Evolutionary conservation across 2,888 invertebrate species (phyloP).

Genomic region (Pharmacophagus antenor): DNA sequence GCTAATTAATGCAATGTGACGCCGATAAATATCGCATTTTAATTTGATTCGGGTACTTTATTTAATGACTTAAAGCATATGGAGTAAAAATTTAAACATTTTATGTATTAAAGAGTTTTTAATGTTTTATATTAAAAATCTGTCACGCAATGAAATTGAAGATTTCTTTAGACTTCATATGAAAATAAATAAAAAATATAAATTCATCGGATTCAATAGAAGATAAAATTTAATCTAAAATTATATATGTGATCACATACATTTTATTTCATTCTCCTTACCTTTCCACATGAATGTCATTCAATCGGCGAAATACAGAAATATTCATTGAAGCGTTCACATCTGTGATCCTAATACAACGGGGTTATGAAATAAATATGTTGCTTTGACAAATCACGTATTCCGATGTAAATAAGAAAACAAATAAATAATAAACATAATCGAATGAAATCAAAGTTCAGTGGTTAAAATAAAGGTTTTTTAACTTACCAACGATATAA

Average conservation of each 20-base stretch:
- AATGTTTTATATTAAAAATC: too few relatives aligned
- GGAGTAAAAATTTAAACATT: too few relatives aligned
- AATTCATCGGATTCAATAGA: too few relatives aligned
- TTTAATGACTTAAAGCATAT: not conserved
- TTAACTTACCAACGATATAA: too few relatives aligned
- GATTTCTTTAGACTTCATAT: too few relatives aligned
- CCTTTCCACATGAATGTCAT: not conserved
- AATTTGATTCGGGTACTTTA: not conserved
- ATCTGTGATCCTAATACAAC: not conserved
- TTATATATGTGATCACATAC: too few relatives aligned
- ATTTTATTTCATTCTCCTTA: not conserved
- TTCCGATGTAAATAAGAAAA: not conserved
- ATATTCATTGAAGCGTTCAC: not conserved
- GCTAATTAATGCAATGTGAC: not conserved
- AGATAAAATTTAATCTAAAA: too few relatives aligned
- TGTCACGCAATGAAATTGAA: too few relatives aligned
- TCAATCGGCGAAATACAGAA: not conserved
- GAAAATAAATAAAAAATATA: too few relatives aligned
- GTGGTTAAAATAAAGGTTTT: not conserved
- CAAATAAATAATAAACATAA: not conserved
- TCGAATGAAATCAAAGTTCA: not conserved
- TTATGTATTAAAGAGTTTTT: too few relatives aligned
- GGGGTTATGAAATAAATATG: not conserved
- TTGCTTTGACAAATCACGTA: not conserved
- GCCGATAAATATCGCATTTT: not conserved